A percentile compares a stretch with the other conserved stretches of the same genome.
Evolutionary conservation across 2,888 invertebrate species (phyloP).

Genomic region (Drosophila aldrichi): DNA sequence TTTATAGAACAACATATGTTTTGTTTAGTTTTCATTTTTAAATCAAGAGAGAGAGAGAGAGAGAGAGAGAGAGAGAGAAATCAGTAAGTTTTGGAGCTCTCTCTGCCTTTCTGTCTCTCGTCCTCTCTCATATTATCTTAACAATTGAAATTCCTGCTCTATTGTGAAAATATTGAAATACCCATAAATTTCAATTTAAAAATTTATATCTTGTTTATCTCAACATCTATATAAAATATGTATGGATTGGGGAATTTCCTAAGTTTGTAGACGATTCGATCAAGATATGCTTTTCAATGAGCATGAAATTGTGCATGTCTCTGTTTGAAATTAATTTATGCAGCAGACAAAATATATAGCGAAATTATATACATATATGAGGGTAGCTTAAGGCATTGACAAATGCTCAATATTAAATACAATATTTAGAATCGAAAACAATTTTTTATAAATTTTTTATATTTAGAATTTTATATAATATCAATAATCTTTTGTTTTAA

Average conservation of each 20-base stretch:
- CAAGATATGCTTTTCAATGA: conserved; percentile 50
- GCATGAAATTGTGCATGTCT: conserved; percentile 45
- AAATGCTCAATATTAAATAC: not conserved
- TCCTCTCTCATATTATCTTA: not conserved
- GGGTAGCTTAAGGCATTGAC: not conserved
- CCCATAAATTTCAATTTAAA: not conserved
- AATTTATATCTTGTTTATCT: conserved; percentile 14
- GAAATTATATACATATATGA: not conserved
- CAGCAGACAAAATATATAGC: conserved; percentile 3
- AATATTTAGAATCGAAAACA: not conserved
- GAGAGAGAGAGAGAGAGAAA: not conserved
- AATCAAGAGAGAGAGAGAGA: no score
- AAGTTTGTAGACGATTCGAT: conserved; percentile 15
- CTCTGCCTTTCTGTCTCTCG: not conserved
- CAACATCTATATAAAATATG: conserved; percentile 2
- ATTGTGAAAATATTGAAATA: not conserved
- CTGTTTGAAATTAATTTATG: conserved; percentile 23
- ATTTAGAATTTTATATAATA: not conserved
- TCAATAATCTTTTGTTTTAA: not conserved
- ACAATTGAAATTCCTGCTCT: not conserved
- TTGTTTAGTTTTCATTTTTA: conserved; percentile 4
- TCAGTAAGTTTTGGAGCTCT: no score
- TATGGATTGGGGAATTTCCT: conserved; percentile 23
- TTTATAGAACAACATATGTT: not conserved
- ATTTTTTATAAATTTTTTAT: not conserved